A percentile compares a stretch with the other conserved stretches of the same genome.
These are phyloP conservation scores for Kryptopterus vitreolus DNA, from an alignment of 2,797 vertebrate genomes.

Conservation along the genomic window DNA sequence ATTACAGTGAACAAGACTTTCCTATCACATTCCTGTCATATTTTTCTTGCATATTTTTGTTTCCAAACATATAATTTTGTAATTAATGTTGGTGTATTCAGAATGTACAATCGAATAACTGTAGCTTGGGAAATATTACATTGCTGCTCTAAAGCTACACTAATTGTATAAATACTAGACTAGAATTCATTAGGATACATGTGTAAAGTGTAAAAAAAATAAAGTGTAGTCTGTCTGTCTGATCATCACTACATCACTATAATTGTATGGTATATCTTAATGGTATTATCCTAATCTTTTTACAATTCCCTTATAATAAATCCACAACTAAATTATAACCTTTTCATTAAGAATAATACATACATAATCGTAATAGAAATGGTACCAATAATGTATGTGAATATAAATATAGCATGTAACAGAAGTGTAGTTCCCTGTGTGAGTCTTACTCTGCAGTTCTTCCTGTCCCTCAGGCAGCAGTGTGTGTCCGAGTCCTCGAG, in stretches of 20 bases:
- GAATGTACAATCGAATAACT: background rate
- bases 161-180: background rate
- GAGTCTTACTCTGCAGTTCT: constrained; percentile 56
- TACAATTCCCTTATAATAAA: too few species aligned
- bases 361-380: too few species aligned
- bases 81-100: background rate
- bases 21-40: too few species aligned
- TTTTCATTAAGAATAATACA: too few species aligned
- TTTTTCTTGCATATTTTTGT: background rate
- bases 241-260: too few species aligned
- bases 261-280: too few species aligned
- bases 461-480: constrained; percentile 56
- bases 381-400: too few species aligned
- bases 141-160: background rate
- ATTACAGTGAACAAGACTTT: background rate
- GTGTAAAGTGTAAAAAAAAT: background rate
- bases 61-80: background rate
- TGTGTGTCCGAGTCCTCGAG: constrained; percentile 49
- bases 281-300: too few species aligned
- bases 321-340: too few species aligned
- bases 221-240: too few species aligned
- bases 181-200: background rate
- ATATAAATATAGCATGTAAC: too few species aligned
- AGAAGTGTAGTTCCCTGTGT: too few species aligned
- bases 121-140: background rate